These are phyloP conservation scores for Semotilus atromaculatus DNA, from an alignment of 2,797 vertebrate genomes.

Conservation along the genomic window DNA sequence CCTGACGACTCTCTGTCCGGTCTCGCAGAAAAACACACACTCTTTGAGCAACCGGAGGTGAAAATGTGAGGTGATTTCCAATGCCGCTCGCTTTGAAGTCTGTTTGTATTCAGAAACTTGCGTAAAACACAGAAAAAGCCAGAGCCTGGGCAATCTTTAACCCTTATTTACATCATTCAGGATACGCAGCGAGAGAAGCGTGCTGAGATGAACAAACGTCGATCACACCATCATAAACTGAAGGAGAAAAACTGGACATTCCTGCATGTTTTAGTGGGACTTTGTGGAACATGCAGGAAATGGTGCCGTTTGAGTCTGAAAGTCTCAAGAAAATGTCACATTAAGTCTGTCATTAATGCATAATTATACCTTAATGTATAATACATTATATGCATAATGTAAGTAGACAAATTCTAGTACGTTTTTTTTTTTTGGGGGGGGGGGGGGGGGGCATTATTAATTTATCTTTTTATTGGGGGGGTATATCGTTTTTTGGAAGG, in stretches of 20 bases:
- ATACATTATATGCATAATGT: neutral
- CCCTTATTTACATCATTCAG: constrained; percentile 32
- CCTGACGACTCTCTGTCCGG: constrained; percentile 89
- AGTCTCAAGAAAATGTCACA: neutral
- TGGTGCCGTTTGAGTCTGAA: neutral
- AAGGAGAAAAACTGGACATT: neutral
- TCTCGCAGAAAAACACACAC: constrained; percentile 82
- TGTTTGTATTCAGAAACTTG: constrained; percentile 79
- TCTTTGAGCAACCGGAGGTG: constrained; percentile 79
- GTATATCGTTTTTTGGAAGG: neutral
- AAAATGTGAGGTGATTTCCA: constrained; percentile 72
- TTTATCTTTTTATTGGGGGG: too few species aligned
- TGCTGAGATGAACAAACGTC: neutral
- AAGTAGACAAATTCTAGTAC: neutral
- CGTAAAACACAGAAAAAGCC: constrained; percentile 69
- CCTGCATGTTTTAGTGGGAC: neutral
- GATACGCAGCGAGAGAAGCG: neutral
- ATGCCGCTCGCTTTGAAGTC: constrained; percentile 76
- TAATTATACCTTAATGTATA: neutral
- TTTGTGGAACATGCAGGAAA: neutral
- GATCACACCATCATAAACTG: neutral
- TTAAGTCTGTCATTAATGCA: neutral
- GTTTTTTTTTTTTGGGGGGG: neutral
- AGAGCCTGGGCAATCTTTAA: constrained; percentile 61
- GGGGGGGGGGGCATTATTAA: too few species aligned